Conservation (phyloP, 2,888 invertebrate species). For the Erynnis tages region DNA sequence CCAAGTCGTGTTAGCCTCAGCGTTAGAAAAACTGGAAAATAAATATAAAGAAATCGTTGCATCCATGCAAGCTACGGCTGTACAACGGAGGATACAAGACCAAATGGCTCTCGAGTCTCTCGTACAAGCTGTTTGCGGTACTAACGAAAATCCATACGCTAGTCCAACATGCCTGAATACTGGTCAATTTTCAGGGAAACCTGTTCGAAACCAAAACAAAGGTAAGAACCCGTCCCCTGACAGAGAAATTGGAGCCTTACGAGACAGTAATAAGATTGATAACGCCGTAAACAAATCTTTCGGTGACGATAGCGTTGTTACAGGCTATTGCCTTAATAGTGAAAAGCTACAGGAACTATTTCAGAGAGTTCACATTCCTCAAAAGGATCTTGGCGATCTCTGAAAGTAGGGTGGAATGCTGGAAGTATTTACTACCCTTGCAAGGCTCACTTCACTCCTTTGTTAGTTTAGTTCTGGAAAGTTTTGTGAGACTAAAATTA, state of each 20-base stretch:
- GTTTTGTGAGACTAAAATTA: too few relatives aligned
- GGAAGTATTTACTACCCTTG: slow-evolving; percentile 16
- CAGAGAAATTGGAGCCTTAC: slow-evolving; percentile 47
- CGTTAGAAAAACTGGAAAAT: slow-evolving; percentile 62
- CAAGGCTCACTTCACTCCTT: neutral
- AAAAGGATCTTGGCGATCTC: slow-evolving; percentile 53
- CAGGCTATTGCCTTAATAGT: slow-evolving; percentile 59
- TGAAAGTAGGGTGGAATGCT: slow-evolving; percentile 7
- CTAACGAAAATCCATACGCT: slow-evolving; percentile 38
- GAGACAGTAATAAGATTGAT: slow-evolving; percentile 49
- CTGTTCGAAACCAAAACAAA: slow-evolving; percentile 45
- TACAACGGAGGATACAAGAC: slow-evolving; percentile 67
- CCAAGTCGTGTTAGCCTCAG: slow-evolving; percentile 53
- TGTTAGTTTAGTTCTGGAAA: neutral
- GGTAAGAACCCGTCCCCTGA: slow-evolving; percentile 44
- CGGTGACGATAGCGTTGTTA: slow-evolving; percentile 48
- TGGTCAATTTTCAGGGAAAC: slow-evolving; percentile 43
- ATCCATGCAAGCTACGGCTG: slow-evolving; percentile 67
- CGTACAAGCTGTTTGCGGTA: slow-evolving; percentile 57
- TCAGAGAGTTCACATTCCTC: slow-evolving; percentile 65
- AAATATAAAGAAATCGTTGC: slow-evolving; percentile 72
- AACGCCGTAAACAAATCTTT: slow-evolving; percentile 52
- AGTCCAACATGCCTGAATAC: slow-evolving; percentile 33
- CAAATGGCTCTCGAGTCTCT: slow-evolving; percentile 64
- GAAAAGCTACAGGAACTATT: slow-evolving; percentile 63